phyloP scores from a whole-genome alignment of 2,113 vertebrate species.

The Corythaixoides concolor region DNA sequence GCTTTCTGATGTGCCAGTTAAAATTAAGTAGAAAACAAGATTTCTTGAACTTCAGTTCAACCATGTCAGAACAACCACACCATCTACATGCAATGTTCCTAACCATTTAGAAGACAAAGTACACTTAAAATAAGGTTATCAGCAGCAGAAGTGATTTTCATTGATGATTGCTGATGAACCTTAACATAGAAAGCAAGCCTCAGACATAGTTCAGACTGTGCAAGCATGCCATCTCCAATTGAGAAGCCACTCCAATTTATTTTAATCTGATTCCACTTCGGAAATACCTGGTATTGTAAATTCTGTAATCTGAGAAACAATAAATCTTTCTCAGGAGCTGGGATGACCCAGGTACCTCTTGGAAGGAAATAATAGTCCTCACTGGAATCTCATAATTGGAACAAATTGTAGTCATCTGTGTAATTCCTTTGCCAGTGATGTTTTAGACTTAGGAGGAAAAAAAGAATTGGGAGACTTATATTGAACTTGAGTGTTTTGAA shows the following conservation, averaged over 20 bases:
- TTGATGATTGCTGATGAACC: background rate
- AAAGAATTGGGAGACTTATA: accelerated
- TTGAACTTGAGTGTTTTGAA: background rate
- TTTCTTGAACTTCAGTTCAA: background rate
- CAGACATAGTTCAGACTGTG: background rate
- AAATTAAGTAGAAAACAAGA: background rate
- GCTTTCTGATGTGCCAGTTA: constrained; percentile 74
- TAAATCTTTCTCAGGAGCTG: background rate
- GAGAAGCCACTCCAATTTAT: background rate
- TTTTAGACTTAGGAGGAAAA: background rate
- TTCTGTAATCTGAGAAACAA: background rate
- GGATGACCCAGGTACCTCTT: background rate
- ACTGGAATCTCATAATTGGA: background rate
- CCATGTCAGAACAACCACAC: accelerated
- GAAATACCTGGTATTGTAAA: accelerated
- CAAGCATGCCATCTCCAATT: background rate
- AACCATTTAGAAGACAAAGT: accelerated
- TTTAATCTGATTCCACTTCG: background rate
- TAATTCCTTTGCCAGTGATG: background rate
- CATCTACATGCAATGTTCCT: accelerated
- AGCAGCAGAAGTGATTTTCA: background rate
- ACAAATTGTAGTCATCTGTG: background rate
- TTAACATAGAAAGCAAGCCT: background rate
- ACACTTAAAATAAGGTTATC: background rate
- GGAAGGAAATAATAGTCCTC: background rate